phyloP scores from a whole-genome alignment of 2,888 invertebrate genomes.

The Microdon myrmicae region DNA sequence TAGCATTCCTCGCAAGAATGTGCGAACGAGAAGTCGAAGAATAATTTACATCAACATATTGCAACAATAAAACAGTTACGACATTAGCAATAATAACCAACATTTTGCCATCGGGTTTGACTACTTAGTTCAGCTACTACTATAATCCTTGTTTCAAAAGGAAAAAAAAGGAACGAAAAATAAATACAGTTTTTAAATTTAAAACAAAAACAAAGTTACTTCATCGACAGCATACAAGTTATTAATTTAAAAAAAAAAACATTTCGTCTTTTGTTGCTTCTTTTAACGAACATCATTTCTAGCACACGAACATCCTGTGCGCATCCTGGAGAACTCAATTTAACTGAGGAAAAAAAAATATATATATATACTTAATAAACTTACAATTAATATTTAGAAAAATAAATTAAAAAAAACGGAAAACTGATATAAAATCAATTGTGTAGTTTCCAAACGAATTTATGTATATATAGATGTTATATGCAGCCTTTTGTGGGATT shows the following conservation, averaged over 20 bases:
- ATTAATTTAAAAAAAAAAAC: conserved; percentile 49
- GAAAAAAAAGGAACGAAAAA: conserved; percentile 27
- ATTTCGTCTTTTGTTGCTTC: conserved; percentile 52
- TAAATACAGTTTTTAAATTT: conserved; percentile 28
- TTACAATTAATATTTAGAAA: conserved; percentile 5
- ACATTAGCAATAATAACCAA: conserved; percentile 59
- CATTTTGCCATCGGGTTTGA: conserved; percentile 66
- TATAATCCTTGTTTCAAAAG: conserved; percentile 56
- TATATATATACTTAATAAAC: conserved; percentile 16
- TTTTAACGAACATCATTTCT: conserved; percentile 23
- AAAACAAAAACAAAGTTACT: conserved; percentile 29
- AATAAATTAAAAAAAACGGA: too few species aligned
- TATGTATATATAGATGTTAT: conserved; percentile 27
- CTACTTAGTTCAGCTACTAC: conserved; percentile 65
- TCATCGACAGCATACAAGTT: conserved; percentile 46
- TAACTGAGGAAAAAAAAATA: conserved; percentile 17
- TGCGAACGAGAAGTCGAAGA: conserved; percentile 72
- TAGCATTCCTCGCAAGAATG: conserved; percentile 91
- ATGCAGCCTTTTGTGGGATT: conserved; percentile 34
- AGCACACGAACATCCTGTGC: conserved; percentile 8
- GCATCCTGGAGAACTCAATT: conserved; percentile 20
- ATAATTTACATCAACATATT: conserved; percentile 57
- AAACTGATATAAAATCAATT: too few species aligned
- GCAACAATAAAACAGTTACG: conserved; percentile 56
- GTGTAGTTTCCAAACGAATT: conserved; percentile 35